Evolutionary conservation across 2,797 vertebrate species (phyloP).

Genomic region (Pseudocheirus occidentalis): DNA sequence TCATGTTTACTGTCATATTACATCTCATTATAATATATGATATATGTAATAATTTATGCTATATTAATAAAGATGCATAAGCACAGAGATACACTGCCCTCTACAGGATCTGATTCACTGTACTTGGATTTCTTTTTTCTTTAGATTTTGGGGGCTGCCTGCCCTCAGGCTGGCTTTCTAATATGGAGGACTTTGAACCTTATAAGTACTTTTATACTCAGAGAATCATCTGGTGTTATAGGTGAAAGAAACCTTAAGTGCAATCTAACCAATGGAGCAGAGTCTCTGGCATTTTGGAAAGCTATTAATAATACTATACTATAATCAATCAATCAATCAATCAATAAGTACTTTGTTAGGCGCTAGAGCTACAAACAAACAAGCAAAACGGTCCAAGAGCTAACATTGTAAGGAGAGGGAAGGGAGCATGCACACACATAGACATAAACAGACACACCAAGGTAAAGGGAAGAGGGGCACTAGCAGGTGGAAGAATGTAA

Average conservation of each 20-base stretch:
- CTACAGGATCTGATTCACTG: slow-evolving; percentile 65
- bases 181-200: background rate
- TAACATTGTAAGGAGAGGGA: background rate
- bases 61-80: slow-evolving; percentile 39
- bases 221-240: background rate
- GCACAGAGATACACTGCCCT: slow-evolving; percentile 74
- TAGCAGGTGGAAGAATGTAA: background rate
- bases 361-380: background rate
- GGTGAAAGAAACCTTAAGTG: background rate
- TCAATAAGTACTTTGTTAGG: background rate
- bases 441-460: background rate
- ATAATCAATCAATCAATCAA: background rate
- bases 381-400: background rate
- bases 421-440: background rate
- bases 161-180: background rate
- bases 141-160: slow-evolving; percentile 10
- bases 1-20: background rate
- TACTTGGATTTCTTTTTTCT: slow-evolving; percentile 34
- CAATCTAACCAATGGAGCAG: background rate
- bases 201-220: background rate
- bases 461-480: background rate
- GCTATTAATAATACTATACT: background rate
- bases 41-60: slow-evolving; percentile 39
- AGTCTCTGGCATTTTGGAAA: background rate
- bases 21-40: slow-evolving; percentile 5